A percentile compares a stretch with the other conserved stretches of the same genome.
Evolutionary conservation across 2,113 vertebrate genomes (phyloP).

Genomic region (Tringa solitaria): DNA sequence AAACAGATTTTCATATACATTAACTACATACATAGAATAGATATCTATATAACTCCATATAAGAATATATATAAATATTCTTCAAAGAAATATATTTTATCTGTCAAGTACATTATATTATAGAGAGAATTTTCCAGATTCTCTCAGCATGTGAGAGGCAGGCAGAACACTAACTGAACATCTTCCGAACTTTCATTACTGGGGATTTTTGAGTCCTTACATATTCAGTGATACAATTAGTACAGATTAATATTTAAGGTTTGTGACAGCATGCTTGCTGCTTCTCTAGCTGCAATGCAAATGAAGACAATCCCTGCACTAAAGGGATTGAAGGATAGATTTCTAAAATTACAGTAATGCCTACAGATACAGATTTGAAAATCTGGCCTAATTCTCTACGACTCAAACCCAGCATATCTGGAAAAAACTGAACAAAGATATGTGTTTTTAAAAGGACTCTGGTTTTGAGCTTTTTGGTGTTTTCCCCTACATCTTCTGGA

Average conservation of each 20-base stretch:
- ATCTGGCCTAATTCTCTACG: not conserved
- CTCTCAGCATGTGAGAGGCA: accelerated
- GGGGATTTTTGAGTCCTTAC: not conserved
- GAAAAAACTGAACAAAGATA: not conserved
- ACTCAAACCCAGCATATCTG: not conserved
- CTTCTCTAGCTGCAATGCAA: not conserved
- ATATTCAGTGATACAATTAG: not conserved
- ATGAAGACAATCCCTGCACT: not conserved
- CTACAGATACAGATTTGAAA: not conserved
- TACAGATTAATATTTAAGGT: not conserved
- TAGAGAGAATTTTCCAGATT: not conserved
- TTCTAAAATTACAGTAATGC: not conserved
- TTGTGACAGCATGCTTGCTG: not conserved
- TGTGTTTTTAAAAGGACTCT: not conserved
- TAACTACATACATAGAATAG: not conserved
- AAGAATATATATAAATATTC: not conserved
- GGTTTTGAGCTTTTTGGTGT: not conserved
- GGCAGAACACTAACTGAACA: not conserved
- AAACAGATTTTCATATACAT: not conserved
- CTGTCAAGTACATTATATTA: not conserved
- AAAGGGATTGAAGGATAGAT: not conserved
- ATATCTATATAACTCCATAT: not conserved
- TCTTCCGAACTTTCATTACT: not conserved
- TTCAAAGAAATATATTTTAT: not conserved
- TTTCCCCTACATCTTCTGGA: not conserved